Evolutionary conservation across 2,888 invertebrate species (phyloP).

Genomic region (Synergus itoensis): DNA sequence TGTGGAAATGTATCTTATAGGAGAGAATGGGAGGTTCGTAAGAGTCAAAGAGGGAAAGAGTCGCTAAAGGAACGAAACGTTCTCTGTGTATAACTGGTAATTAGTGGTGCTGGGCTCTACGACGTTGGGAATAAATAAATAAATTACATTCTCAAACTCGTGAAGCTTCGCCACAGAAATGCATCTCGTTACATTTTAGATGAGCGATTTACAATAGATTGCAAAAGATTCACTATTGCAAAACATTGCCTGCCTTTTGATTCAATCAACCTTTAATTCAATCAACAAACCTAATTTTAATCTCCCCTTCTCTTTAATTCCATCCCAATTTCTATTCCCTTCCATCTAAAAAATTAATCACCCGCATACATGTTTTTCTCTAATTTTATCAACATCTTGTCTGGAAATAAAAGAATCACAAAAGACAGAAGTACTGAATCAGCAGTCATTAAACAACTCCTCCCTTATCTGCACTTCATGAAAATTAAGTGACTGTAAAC

Average conservation of each 20-base stretch:
- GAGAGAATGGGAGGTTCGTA: conserved; percentile 35
- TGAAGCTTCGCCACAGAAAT: not conserved
- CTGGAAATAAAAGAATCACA: not conserved
- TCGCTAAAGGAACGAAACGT: not conserved
- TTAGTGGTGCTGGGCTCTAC: conserved; percentile 22
- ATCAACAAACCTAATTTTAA: not conserved
- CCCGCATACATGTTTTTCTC: not conserved
- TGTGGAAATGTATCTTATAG: conserved; percentile 43
- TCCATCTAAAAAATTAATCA: not conserved
- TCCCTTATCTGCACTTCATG: conserved; percentile 24
- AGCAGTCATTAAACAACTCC: conserved; percentile 7
- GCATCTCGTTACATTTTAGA: conserved; percentile 8
- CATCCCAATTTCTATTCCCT: not conserved
- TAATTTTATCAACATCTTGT: not conserved
- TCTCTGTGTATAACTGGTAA: conserved; percentile 20
- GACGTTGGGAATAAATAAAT: conserved; percentile 38
- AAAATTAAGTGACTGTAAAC: conserved; percentile 41
- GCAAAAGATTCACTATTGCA: not conserved
- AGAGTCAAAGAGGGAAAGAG: conserved; percentile 7
- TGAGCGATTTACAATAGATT: conserved; percentile 14
- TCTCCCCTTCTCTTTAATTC: not conserved
- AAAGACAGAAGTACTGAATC: not conserved
- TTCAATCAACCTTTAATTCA: not conserved
- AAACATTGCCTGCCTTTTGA: not conserved
- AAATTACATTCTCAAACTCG: conserved; percentile 24